A percentile compares a stretch with the other conserved stretches of the same genome.
These are phyloP conservation scores for Corydoras sp. DNA, from an alignment of 2,113 vertebrate genomes.

Conservation along the genomic window DNA sequence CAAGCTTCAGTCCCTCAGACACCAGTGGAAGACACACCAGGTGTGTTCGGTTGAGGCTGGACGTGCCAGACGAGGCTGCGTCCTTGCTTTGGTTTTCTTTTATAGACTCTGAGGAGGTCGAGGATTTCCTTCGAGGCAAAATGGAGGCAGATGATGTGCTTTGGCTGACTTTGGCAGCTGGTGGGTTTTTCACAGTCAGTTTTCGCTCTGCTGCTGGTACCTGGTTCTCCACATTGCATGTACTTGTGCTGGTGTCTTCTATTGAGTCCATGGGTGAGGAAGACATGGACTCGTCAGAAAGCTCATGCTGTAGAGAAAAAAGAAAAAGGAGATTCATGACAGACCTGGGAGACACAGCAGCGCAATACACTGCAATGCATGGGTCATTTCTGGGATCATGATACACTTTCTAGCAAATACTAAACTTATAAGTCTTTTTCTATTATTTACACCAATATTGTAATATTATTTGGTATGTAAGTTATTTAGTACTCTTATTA, in stretches of 20 bases:
- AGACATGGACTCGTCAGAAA: conserved; percentile 26
- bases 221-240: conserved; percentile 19
- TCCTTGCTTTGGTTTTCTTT: conserved; percentile 19
- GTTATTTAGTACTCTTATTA: too few relatives aligned
- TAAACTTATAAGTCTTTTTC: too few relatives aligned
- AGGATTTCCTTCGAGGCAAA: conserved; percentile 30
- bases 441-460: too few relatives aligned
- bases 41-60: conserved; percentile 37
- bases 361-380: too few relatives aligned
- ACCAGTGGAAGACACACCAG: conserved; percentile 70
- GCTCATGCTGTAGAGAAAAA: conserved; percentile 19
- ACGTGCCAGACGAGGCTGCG: conserved; percentile 19
- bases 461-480: too few relatives aligned
- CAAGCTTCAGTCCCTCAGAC: conserved; percentile 64
- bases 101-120: conserved; percentile 23
- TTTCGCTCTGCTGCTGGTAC: conserved; percentile 18
- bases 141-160: conserved; percentile 26
- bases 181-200: conserved; percentile 20
- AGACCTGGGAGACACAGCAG: neutral
- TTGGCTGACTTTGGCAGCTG: conserved; percentile 26
- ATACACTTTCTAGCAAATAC: too few relatives aligned
- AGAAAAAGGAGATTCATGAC: neutral
- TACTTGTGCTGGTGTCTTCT: conserved; percentile 26
- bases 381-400: too few relatives aligned
- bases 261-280: conserved; percentile 28